These are phyloP conservation scores for Hemicrepidius hirtus DNA, from an alignment of 2,888 invertebrate genomes.

Conservation along the genomic window DNA sequence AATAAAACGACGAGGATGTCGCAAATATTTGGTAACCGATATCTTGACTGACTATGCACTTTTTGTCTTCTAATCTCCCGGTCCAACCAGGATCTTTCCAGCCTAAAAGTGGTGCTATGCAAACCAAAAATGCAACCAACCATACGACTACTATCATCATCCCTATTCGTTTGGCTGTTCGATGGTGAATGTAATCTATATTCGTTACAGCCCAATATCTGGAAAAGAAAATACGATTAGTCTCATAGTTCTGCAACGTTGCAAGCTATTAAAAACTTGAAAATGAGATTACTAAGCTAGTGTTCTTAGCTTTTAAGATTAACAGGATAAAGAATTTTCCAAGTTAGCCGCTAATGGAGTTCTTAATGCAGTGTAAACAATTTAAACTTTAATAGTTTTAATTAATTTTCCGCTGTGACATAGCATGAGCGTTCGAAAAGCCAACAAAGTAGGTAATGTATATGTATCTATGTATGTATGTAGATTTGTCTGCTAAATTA, in stretches of 20 bases:
- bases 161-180: constrained; percentile 85
- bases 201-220: constrained; percentile 95
- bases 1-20: constrained; percentile 92
- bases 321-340: constrained; percentile 32
- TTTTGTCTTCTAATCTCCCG: constrained; percentile 77
- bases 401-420: constrained; percentile 16
- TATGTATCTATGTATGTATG: neutral
- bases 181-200: constrained; percentile 90
- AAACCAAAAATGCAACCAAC: constrained; percentile 88
- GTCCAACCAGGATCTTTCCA: constrained; percentile 84
- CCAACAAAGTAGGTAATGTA: too few relatives aligned
- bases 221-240: constrained; percentile 54
- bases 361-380: constrained; percentile 24
- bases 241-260: neutral
- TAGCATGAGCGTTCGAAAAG: neutral
- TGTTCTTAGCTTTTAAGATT: constrained; percentile 28
- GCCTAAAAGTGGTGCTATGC: constrained; percentile 90
- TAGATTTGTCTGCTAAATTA: constrained; percentile 18
- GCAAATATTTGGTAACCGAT: constrained; percentile 91
- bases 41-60: constrained; percentile 90
- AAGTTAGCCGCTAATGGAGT: constrained; percentile 31
- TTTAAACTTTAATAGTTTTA: constrained; percentile 32
- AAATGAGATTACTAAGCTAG: constrained; percentile 11
- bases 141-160: constrained; percentile 90
- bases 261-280: constrained; percentile 4